A percentile compares a stretch with the other conserved stretches of the same genome.
phyloP scores from a whole-genome alignment of 2,888 invertebrate species.

The Heliconius cydno region DNA sequence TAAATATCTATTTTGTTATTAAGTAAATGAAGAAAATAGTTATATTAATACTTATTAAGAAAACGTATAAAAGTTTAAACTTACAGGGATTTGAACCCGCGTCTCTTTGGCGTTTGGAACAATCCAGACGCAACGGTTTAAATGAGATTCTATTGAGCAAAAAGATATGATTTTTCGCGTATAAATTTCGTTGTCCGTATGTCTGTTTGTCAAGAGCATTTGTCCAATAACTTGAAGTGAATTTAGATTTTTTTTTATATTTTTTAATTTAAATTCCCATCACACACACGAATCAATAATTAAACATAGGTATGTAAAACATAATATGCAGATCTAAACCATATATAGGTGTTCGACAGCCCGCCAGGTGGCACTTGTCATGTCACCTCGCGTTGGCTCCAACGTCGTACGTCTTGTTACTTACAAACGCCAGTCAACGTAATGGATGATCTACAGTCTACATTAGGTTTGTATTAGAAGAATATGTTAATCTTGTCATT shows the following conservation, averaged over 20 bases:
- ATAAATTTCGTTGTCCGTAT: too few relatives aligned
- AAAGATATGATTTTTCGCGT: too few relatives aligned
- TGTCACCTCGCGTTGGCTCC: constrained; percentile 20
- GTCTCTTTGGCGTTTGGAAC: too few relatives aligned
- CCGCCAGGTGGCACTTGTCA: constrained; percentile 43
- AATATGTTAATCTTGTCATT: neutral
- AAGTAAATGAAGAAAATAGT: neutral
- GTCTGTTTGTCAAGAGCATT: too few relatives aligned
- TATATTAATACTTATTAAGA: neutral
- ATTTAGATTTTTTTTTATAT: neutral
- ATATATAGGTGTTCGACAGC: constrained; percentile 37
- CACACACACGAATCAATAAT: neutral
- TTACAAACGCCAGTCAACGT: neutral
- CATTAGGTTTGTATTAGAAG: neutral
- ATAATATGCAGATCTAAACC: constrained; percentile 5
- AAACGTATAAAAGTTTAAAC: neutral
- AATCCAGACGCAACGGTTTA: too few relatives aligned
- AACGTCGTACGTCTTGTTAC: neutral
- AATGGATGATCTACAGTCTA: neutral
- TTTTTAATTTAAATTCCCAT: neutral
- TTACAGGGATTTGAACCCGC: neutral
- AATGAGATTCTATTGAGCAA: too few relatives aligned
- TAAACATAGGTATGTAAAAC: neutral
- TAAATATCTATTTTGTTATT: constrained; percentile 4
- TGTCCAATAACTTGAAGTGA: too few relatives aligned